phyloP scores from a whole-genome alignment of 2,797 vertebrate genomes.

The Amblyraja radiata region DNA sequence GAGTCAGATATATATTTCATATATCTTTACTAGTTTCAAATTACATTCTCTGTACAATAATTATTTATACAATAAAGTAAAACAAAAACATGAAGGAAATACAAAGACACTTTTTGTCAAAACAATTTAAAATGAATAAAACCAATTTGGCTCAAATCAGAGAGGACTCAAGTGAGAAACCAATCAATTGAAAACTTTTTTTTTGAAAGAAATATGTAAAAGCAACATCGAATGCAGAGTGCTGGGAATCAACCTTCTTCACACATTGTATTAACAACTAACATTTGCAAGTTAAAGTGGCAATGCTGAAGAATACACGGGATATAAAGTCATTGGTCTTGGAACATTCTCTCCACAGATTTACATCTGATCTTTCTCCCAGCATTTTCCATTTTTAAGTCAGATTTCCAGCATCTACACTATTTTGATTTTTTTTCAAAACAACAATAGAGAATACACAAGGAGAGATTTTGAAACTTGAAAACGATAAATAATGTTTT shows the following conservation, averaged over 20 bases:
- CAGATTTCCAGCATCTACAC: neutral
- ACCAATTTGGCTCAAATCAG: constrained; percentile 24
- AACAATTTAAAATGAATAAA: constrained; percentile 29
- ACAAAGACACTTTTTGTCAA: constrained; percentile 7
- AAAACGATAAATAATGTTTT: neutral
- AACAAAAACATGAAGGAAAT: neutral
- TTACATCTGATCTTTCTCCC: neutral
- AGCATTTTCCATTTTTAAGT: neutral
- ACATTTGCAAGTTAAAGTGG: neutral
- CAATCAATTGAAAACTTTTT: neutral
- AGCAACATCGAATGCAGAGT: neutral
- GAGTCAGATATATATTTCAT: neutral
- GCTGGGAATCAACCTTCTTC: neutral
- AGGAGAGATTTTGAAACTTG: neutral
- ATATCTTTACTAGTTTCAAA: constrained; percentile 35
- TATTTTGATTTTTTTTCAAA: constrained; percentile 6
- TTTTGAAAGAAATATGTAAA: neutral
- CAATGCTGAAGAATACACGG: neutral
- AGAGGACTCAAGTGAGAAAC: constrained; percentile 23
- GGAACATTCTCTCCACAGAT: constrained; percentile 14
- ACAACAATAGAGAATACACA: neutral
- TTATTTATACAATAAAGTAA: constrained; percentile 22
- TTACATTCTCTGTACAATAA: constrained; percentile 37
- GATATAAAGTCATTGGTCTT: neutral
- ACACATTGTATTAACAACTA: neutral